phyloP scores from a whole-genome alignment of 2,888 invertebrate species.

The Hirtodrosophila histrioides region DNA sequence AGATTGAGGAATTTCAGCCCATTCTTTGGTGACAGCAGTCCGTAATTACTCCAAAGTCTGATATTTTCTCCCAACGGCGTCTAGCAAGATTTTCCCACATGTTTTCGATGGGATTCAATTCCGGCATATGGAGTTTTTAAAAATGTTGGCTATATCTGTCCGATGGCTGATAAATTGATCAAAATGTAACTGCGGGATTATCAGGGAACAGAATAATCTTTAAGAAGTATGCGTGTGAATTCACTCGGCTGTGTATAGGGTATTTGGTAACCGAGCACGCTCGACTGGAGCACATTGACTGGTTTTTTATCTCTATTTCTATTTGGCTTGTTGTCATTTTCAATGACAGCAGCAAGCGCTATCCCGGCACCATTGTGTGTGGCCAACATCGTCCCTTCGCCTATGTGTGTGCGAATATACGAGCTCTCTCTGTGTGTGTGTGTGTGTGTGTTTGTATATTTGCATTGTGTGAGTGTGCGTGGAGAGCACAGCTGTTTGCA shows the following conservation, averaged over 20 bases:
- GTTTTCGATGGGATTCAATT: no score
- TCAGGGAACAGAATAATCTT: no score
- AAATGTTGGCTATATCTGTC: no score
- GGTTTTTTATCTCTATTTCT: conserved; percentile 32
- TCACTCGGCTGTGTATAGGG: background rate
- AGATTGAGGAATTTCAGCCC: no score
- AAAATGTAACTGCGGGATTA: no score
- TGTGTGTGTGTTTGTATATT: conserved; percentile 6
- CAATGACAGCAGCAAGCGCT: conserved; percentile 64
- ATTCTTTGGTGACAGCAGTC: no score
- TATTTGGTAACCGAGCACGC: conserved; percentile 5
- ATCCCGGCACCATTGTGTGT: conserved; percentile 51
- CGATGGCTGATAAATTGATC: no score
- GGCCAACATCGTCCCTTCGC: conserved; percentile 30
- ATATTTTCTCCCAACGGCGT: no score
- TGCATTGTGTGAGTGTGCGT: conserved; percentile 18
- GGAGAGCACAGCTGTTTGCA: conserved; percentile 66
- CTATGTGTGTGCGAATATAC: conserved; percentile 15
- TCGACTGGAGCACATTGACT: background rate
- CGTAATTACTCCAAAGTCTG: no score
- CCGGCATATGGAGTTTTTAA: no score
- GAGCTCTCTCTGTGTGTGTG: background rate
- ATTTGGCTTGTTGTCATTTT: conserved; percentile 67
- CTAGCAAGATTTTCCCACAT: no score
- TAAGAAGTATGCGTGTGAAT: no score